Percentiles rank a stretch among this genome's conserved stretches.
These are phyloP conservation scores for Noctilio leporinus DNA, from an alignment of 2,113 vertebrate species.

Conservation along the genomic window DNA sequence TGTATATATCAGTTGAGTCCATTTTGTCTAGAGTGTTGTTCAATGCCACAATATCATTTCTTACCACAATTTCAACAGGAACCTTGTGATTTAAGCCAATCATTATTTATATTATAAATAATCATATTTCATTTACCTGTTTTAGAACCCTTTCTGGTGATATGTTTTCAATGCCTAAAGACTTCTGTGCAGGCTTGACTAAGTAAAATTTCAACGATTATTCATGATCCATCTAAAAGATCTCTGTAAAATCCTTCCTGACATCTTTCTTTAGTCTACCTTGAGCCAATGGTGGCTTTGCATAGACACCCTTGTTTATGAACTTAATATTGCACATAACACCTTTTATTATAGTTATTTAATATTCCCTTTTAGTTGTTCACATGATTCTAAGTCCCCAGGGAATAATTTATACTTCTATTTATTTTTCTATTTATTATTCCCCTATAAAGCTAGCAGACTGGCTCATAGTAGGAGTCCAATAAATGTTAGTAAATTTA, in stretches of 20 bases:
- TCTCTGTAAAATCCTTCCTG: not conserved
- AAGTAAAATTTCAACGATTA: not conserved
- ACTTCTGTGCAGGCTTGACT: not conserved
- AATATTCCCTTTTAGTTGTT: not conserved
- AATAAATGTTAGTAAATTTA: not conserved
- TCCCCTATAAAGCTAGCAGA: not conserved
- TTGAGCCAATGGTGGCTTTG: accelerated
- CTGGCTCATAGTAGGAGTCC: not conserved
- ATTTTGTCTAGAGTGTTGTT: too few species aligned
- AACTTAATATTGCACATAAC: not conserved
- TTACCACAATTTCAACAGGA: not conserved
- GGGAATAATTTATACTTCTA: not conserved
- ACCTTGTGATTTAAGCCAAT: not conserved
- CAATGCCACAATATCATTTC: too few species aligned
- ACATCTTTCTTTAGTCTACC: not conserved
- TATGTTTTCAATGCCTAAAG: not conserved
- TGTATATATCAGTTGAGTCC: too few species aligned
- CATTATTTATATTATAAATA: not conserved
- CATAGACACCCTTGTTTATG: not conserved
- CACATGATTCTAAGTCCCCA: not conserved
- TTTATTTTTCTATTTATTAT: not conserved
- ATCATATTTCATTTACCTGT: not conserved
- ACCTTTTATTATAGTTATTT: not conserved
- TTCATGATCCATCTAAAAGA: not conserved
- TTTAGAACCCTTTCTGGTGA: not conserved